Evolutionary conservation across 2,888 invertebrate species (phyloP), one percentile per base, ranked within the genome.

Genomic region (Lasioglossum lativentre): DNA sequence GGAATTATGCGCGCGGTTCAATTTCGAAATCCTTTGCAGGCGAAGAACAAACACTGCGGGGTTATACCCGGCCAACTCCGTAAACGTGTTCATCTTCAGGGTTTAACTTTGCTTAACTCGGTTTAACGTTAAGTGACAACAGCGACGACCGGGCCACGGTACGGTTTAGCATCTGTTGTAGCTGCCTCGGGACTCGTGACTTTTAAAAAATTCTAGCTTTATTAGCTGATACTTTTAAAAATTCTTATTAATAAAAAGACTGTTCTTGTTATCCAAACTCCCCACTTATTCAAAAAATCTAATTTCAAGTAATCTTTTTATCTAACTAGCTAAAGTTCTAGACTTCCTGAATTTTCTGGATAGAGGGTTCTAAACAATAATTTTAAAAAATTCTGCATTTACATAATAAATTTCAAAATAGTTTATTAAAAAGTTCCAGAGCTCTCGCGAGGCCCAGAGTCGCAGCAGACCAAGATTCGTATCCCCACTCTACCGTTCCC

Each of bases 31-130:
- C 77, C 72, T 63, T 42, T n/a, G 47, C 40, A 73, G 47, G 23
- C 47, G 47, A 73, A 45, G 63, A 75, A 68, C 75, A 63, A 71
- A 59, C 27, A 66, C 66, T 30, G 30, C 47, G 27, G 45, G 34
- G 70, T 75, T 78, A 79, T 45, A 74, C 70, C 42, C 74, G 74
- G 42, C 38, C 71, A 42, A 40, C 34, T 68, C 59, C 16, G 78
- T 40, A 30, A 74, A 71, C 52, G 40, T 68, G 52, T 66, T 73
- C 75, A 52, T 38, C 45, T 52, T 80, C 66, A 42, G 16, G 52
- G 42, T 68, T 82, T 74, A 73, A 82, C 71, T 70, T 59, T 30
- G 72, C 63, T 63, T 73, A 80, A 72, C 56, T 72, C 80, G 73
- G 30, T 76, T 80, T 76, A 66, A 34, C 66, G 66, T 66, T 66